Evolutionary conservation across 2,113 vertebrate species (phyloP), one percentile per base, ranked within the genome.

Genomic region (Lontra canadensis): DNA sequence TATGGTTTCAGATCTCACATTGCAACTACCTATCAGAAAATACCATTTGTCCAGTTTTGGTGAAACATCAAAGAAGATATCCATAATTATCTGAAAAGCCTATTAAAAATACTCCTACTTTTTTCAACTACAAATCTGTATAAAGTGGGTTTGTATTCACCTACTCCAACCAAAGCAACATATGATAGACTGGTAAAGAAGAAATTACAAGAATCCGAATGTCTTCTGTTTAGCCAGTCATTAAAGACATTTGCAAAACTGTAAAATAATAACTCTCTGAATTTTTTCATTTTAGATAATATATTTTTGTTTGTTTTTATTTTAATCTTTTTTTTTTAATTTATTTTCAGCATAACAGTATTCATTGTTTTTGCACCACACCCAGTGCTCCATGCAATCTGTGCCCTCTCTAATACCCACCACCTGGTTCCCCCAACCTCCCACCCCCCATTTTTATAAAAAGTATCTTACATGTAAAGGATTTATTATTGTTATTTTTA

Each of bases 71-170:
- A 90, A 95, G 26, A 93, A 95, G 26, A 83, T 78, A 93, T 25
- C 23, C 49, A 95, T 26, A 71, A 93, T 55, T 49, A 86, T 80
- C 52, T 88, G 47, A 90, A 94, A 95, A 95, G 47, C 21, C 29
- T 92, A 91, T 80, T 61, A 94, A 94, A 73, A 94, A 90, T 81
- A 80, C 52, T 90, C 55, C 26, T 86, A 57, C n/a, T 94, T 91
- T 88, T 92, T 78, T 76, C 44, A 89, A 67, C 73, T 84, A 74
- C 36, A 59, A 96, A 73, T 94, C 84, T 92, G 44, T 81, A 92
- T 31, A 5, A 94, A 96, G 13, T 26, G 13, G 7, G 55, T 57
- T 95, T 95, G 84, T 88, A 63, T 88, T 92, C 29, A 89, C 44
- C 85, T 95, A 80, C 90, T 73, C n/a, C 21, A 91, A 25, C 57